These are phyloP conservation scores for Phorcus lineatus DNA, from an alignment of 2,888 invertebrate genomes.

Conservation along the genomic window DNA sequence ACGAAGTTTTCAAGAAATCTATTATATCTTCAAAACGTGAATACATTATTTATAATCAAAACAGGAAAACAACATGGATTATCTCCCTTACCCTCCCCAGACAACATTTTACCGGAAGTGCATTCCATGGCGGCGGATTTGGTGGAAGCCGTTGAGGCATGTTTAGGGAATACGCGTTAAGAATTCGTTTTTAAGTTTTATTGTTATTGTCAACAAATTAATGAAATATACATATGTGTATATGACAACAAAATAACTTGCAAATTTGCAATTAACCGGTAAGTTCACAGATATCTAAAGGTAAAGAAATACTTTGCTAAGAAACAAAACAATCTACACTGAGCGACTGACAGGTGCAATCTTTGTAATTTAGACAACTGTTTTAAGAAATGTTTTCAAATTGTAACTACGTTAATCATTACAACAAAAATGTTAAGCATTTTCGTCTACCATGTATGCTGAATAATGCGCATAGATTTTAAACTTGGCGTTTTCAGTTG, in stretches of 20 bases:
- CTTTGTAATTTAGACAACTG: too few species aligned
- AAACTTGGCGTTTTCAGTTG: not conserved
- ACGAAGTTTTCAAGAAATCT: too few species aligned
- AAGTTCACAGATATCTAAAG: not conserved
- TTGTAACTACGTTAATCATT: too few species aligned
- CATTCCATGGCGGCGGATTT: slow-evolving; percentile 48
- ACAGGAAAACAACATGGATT: slow-evolving; percentile 3
- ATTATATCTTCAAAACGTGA: too few species aligned
- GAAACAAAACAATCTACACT: too few species aligned
- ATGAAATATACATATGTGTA: not conserved
- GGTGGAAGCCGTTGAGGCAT: slow-evolving; percentile 48
- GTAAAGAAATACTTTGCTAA: too few species aligned
- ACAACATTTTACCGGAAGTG: slow-evolving; percentile 39
- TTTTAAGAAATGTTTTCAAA: too few species aligned
- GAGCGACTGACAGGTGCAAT: too few species aligned
- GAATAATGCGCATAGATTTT: too few species aligned
- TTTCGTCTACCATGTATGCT: too few species aligned
- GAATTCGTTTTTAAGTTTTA: not conserved
- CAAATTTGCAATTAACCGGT: not conserved
- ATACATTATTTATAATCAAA: too few species aligned
- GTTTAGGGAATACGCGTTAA: slow-evolving; percentile 29
- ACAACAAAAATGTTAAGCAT: too few species aligned
- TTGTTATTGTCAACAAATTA: not conserved
- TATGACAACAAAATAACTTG: not conserved
- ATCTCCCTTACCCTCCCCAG: slow-evolving; percentile 36